Evolutionary conservation across 2,113 vertebrate genomes (phyloP).

Genomic region (human): DNA sequence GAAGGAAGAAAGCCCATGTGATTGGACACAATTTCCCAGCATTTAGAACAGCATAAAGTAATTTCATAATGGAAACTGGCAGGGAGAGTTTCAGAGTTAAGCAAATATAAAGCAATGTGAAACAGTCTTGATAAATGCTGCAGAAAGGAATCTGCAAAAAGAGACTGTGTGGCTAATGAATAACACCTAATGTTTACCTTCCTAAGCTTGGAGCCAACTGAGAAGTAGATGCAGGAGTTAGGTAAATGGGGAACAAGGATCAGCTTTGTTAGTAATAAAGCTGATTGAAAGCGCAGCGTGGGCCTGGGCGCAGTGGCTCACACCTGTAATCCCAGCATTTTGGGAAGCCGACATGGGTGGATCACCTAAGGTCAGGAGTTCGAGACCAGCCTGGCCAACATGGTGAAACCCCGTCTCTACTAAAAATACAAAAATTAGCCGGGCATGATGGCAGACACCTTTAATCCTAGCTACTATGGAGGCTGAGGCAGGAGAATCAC

Average conservation of each 20-base stretch:
- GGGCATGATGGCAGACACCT: too few relatives aligned
- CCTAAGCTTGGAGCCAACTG: background rate
- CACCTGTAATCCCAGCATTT: too few relatives aligned
- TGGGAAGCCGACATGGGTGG: too few relatives aligned
- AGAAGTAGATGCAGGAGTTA: background rate
- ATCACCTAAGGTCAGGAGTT: too few relatives aligned
- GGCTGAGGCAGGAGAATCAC: too few relatives aligned
- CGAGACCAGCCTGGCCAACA: too few relatives aligned
- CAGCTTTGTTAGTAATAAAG: background rate
- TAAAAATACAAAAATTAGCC: too few relatives aligned
- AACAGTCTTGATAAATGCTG: background rate
- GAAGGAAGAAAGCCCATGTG: background rate
- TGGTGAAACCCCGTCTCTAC: too few relatives aligned
- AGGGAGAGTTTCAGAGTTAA: background rate
- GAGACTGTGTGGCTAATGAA: background rate
- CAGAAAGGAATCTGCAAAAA: background rate
- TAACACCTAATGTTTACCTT: background rate
- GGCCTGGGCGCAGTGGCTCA: too few relatives aligned
- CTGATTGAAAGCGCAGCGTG: background rate
- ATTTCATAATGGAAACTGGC: background rate
- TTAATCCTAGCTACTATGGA: too few relatives aligned
- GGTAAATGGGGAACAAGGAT: background rate
- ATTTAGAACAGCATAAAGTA: background rate
- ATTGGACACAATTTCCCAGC: background rate
- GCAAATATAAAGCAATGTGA: background rate